Conservation (phyloP, 2,113 vertebrate species). For the Corvus moneduloides region DNA sequence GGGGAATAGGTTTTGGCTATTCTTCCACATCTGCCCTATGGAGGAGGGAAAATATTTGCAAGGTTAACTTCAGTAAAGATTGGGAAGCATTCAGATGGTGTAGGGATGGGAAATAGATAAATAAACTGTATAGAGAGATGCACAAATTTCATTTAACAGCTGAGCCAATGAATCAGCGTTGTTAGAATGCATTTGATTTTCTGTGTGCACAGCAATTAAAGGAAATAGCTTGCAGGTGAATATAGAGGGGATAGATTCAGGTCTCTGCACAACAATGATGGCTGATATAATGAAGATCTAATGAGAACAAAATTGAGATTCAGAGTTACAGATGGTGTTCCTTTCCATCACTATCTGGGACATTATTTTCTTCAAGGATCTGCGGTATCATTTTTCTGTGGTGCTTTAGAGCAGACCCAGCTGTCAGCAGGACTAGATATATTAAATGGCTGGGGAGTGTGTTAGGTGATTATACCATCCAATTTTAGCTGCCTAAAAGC, state of each 20-base stretch:
- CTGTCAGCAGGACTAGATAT: slow-evolving; percentile 11
- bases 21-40: not conserved
- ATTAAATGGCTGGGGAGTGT: not conserved
- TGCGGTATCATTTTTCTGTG: not conserved
- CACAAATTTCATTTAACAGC: slow-evolving; percentile 44
- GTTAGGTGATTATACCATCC: not conserved
- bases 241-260: slow-evolving; percentile 12
- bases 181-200: slow-evolving; percentile 60
- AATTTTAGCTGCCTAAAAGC: slow-evolving; percentile 15
- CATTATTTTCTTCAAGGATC: slow-evolving; percentile 52
- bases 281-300: slow-evolving; percentile 52
- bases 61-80: not conserved
- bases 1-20: not conserved
- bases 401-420: slow-evolving; percentile 37
- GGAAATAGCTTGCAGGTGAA: slow-evolving; percentile 65
- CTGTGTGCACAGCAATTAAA: slow-evolving; percentile 43
- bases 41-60: not conserved
- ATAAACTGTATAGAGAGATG: not conserved
- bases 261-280: slow-evolving; percentile 35
- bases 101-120: not conserved
- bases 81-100: slow-evolving; percentile 23
- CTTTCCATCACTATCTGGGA: slow-evolving; percentile 14
- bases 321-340: slow-evolving; percentile 51
- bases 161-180: slow-evolving; percentile 56
- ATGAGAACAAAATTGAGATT: slow-evolving; percentile 50